Evolutionary conservation across 2,797 vertebrate species (phyloP).

Genomic region (Alosa sapidissima): DNA sequence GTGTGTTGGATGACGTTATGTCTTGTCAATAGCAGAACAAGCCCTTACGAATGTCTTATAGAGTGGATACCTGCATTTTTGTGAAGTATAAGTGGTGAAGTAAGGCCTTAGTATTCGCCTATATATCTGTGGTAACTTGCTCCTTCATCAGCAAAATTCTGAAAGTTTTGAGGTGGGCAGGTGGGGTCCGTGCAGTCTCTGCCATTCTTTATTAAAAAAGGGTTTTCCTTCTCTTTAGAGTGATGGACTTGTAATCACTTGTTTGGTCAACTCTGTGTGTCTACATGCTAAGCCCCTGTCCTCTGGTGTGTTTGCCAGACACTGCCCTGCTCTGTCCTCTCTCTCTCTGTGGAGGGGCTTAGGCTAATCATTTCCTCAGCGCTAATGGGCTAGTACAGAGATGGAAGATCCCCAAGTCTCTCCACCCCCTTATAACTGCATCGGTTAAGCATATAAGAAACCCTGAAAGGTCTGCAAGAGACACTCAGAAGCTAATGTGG

Average conservation of each 20-base stretch:
- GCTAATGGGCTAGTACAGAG: slow-evolving; percentile 3
- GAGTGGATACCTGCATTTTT: no score
- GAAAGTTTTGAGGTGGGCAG: background rate
- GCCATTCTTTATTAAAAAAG: background rate
- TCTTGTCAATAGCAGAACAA: no score
- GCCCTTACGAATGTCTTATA: no score
- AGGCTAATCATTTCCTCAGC: slow-evolving; percentile 55
- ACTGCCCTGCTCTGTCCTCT: background rate
- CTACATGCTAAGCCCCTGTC: background rate
- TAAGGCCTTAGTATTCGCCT: no score
- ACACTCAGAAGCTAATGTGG: background rate
- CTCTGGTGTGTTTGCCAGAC: background rate
- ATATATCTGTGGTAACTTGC: background rate
- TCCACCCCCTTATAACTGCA: background rate
- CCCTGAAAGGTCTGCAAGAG: background rate
- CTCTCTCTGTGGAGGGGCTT: background rate
- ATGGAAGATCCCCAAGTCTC: background rate
- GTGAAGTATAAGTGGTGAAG: no score
- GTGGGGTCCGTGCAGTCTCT: background rate
- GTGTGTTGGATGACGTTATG: no score
- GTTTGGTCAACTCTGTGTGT: slow-evolving; percentile 8
- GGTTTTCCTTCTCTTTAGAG: background rate
- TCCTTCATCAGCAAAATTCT: background rate
- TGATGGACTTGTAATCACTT: background rate
- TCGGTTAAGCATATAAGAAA: background rate